Base-by-base conservation (phyloP, 2,113 vertebrate species). In the Pygoscelis antarcticus region DNA sequence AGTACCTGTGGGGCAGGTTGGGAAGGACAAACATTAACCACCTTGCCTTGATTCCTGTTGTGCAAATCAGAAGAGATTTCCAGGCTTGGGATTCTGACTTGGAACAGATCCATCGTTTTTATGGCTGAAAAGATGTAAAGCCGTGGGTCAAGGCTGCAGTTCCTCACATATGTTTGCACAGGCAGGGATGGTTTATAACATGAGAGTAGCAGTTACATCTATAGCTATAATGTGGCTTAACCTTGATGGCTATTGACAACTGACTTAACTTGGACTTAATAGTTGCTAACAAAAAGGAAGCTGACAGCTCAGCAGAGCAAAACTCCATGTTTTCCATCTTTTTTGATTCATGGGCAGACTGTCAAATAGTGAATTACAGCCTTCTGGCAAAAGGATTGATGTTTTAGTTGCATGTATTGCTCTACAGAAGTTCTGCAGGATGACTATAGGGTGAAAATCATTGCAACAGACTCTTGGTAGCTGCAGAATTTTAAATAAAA, bases 1-100 rank as follows among this genome's bases (percentile, higher is more conserved):
- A 47, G 97, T 97, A 34, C 92, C 92, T 97, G 84, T 49, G 32
- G 55, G 38, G 34, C 18, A 87, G 30, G n/a, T 38, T 34, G 29
- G 69, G 49, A 81, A 89, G 49, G 57, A 69, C 57, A 82, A 38
- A 54, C 20, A 21, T 89, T 26, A 19, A 10, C 34, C 40, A 52
- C 38, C 19, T 83, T 70, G 25, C 22, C n/a, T 82, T 38, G 36
- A 10, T 40, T 79, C n/a, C 60, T 89, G 10, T 14, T 29, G 7
- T 40, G 30, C 36, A 64, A 52, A 75, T 52, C 57, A n/a, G 20
- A 60, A 57, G 9, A 62, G 14, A 34, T 82, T 81, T 52, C 51
- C 34, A 44, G 36, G 11, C 23, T 89, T 69, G 18, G 25, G 71
- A 61, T 64, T 32, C 51, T 5, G 2, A 8, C 29, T 51, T 68